Evolutionary conservation across 2,113 vertebrate genomes (phyloP), one percentile per base, ranked within the genome.

Genomic region (Pachyramphus minor): DNA sequence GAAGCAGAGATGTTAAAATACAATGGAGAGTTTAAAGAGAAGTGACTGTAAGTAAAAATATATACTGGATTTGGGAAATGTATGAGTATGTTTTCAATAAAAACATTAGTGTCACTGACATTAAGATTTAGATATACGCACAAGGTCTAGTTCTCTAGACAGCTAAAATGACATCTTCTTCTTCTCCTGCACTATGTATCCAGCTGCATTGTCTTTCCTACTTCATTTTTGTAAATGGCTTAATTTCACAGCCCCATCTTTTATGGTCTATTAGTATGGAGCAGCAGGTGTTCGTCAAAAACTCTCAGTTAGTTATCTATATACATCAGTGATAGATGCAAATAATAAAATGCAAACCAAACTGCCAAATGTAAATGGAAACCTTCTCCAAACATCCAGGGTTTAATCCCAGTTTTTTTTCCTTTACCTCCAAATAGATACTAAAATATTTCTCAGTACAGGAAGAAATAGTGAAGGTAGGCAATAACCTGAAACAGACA

Each of bases 1-100:
- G 84, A 93, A 41, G 13, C 12, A 74, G 56, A 63, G 85, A 85
- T 52, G 78, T 81, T 79, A 59, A 95, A 85, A 77, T 41, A 71
- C 58, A 87, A 44, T 24, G 25, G 45, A 83, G 24, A 49, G 37
- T 63, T 90, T 81, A 80, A 41, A 74, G 3, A 59, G 91, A 93
- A 85, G 44, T 14, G 62, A 56, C 53, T 45, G 23, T 53, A 60
- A 87, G 89, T 95, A 88, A 93, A 90, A 94, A 91, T 71, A 79
- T 23, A 72, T 25, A 39, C 59, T 18, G 63, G 66, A 74, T 53
- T 37, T 60, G 75, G 63, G 55, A 72, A 89, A 81, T 0, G 5
- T 44, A 42, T 83, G 53, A 35, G 37, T 56, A 73, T 0, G 3
- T 27, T 83, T 92, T 92, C 82, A 90, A 76, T 79, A 62, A 95